Conservation (phyloP, 1,140 invertebrate species). For the Drosophila eugracilis region DNA sequence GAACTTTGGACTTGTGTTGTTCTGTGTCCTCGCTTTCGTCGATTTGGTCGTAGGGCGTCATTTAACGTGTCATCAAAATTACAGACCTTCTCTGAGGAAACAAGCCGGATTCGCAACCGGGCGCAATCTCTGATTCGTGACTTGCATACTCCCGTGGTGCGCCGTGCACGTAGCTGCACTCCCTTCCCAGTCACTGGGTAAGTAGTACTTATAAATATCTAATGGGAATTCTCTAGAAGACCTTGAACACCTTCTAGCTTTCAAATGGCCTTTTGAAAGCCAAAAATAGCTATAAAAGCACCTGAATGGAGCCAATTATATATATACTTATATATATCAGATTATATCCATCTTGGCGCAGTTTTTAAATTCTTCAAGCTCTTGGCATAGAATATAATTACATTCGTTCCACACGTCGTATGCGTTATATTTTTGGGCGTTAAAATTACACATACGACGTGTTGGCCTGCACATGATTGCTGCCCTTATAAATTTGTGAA, state of each 20-base stretch:
- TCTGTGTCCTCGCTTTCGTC: neutral
- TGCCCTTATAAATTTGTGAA: too few relatives aligned
- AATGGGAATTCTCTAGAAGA: neutral
- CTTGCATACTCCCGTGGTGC: slow-evolving; percentile 90
- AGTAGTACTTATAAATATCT: slow-evolving; percentile 17
- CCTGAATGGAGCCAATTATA: neutral
- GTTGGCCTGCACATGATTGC: neutral
- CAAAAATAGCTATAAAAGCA: neutral
- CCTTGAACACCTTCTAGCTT: neutral
- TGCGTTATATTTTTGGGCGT: neutral
- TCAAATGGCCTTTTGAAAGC: neutral
- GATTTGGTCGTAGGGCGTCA: neutral
- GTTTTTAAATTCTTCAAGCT: neutral
- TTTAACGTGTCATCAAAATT: slow-evolving; percentile 20
- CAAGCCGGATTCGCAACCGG: slow-evolving; percentile 90
- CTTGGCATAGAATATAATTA: slow-evolving; percentile 3
- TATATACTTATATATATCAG: neutral
- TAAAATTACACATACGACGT: slow-evolving; percentile 21
- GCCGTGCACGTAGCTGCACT: slow-evolving; percentile 87
- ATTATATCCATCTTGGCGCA: neutral
- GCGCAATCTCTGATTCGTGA: slow-evolving; percentile 90
- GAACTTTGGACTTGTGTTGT: neutral
- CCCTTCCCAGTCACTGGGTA: slow-evolving; percentile 85
- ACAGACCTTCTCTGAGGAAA: slow-evolving; percentile 92
- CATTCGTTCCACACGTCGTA: slow-evolving; percentile 3